Evolutionary conservation across 2,888 invertebrate genomes (phyloP).

Genomic region (Pherbina coryleti): DNA sequence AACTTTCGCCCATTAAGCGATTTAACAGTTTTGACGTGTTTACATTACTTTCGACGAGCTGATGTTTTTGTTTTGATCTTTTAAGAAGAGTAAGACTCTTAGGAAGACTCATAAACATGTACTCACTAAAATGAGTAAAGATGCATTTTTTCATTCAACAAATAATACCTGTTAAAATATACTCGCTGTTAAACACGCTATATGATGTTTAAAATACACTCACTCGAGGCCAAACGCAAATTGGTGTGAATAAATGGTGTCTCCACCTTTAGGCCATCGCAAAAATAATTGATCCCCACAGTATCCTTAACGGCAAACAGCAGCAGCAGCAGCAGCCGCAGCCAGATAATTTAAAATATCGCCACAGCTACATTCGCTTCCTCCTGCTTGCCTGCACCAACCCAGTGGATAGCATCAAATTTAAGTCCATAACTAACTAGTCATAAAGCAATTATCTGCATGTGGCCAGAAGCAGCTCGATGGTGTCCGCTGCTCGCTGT

Average conservation of each 20-base stretch:
- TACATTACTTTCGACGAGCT: neutral
- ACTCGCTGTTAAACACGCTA: too few relatives aligned
- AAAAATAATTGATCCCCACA: conserved; percentile 46
- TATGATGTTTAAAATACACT: neutral
- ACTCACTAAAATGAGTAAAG: conserved; percentile 18
- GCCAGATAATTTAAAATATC: conserved; percentile 41
- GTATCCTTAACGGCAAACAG: conserved; percentile 41
- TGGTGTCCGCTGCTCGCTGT: neutral
- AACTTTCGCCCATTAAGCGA: conserved; percentile 41
- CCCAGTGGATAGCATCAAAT: conserved; percentile 57
- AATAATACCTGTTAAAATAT: neutral
- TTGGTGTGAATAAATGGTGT: conserved; percentile 31
- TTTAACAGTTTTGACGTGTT: conserved; percentile 45
- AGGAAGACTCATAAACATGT: conserved; percentile 8
- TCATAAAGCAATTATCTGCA: conserved; percentile 69
- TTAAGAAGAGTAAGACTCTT: neutral
- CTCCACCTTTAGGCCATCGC: conserved; percentile 29
- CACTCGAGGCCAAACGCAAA: neutral
- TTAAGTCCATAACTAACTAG: conserved; percentile 64
- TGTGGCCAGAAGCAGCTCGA: conserved; percentile 58
- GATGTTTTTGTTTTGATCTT: conserved; percentile 34
- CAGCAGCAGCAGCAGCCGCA: conserved; percentile 27
- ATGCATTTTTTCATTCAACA: neutral
- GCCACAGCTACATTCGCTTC: conserved; percentile 18
- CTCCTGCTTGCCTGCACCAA: neutral